These are phyloP conservation scores for Lacanobia wlatinum DNA, from an alignment of 2,888 invertebrate species.

Conservation along the genomic window DNA sequence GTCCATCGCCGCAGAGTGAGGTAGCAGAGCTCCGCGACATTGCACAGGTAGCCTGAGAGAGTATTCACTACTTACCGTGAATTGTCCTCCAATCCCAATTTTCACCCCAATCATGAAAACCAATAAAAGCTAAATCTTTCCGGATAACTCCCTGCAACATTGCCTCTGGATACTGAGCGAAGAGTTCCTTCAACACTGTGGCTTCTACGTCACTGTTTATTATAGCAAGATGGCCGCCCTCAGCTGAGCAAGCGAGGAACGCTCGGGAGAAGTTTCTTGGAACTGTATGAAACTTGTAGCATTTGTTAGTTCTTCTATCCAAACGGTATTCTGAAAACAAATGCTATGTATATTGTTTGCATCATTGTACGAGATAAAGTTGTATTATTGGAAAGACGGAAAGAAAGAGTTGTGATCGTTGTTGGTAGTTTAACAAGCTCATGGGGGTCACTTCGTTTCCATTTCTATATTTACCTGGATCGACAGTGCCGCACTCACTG, in stretches of 20 bases:
- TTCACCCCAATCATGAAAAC: constrained; percentile 11
- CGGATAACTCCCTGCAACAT: background rate
- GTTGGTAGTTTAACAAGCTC: background rate
- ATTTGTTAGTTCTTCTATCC: constrained; percentile 3
- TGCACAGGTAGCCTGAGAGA: too few species aligned
- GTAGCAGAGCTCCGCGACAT: too few species aligned
- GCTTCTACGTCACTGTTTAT: constrained; percentile 12
- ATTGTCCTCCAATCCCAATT: constrained; percentile 1
- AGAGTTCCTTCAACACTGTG: background rate
- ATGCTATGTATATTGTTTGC: background rate
- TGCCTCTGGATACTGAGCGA: background rate
- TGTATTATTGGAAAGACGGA: background rate
- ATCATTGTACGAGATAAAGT: too few species aligned
- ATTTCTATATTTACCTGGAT: constrained; percentile 2
- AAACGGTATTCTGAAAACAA: background rate
- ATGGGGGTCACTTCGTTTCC: background rate
- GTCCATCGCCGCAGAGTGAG: too few species aligned
- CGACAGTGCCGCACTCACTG: constrained; percentile 1
- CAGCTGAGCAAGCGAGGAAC: background rate
- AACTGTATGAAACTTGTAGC: constrained; percentile 9
- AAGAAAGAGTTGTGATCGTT: background rate
- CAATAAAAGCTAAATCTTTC: constrained; percentile 4
- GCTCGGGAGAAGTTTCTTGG: constrained; percentile 3
- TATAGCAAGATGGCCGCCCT: background rate
- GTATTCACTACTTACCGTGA: background rate